Base-by-base conservation (phyloP, 2,797 vertebrate genomes). In the Argentina silus region DNA sequence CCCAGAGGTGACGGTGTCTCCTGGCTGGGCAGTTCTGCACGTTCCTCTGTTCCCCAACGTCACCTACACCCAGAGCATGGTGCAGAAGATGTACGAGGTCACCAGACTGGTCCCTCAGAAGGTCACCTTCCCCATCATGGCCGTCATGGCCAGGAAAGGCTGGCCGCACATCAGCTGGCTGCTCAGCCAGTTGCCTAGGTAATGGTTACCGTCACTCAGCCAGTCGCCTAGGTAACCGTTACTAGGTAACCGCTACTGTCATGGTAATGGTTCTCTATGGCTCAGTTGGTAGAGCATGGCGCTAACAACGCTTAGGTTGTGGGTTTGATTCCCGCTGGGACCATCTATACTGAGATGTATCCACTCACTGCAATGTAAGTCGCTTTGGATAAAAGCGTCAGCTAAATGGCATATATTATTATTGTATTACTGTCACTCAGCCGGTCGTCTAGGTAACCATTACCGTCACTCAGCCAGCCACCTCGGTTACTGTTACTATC, bases 121-220 rank as follows among this genome's bases (percentile, higher is more conserved):
- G 81, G 87, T 96, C 75, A 95, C 95, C 2, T 96, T 96, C 76
- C 95, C 95, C 0, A 80, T 93, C 69, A 86, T 92, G 6, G 92
- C 94, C 0, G 73, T 93, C 81, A 81, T 96, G 89, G 90, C 55
- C 1, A 91, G 85, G 50, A 78, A 76, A 0, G 91, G 93, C 51
- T 97, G 95, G 95, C 91, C 93, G 55, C 91, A 96, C 78, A 86
- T 97, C 81, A 94, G 91, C 84, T 96, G 95, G 96, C 90, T 96
- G 55, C 93, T 97, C 68, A 91, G 78, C 75, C 95, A 94, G 64
- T 95, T 95, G 0, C 74, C 94, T 69, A 90, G 94, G 95, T 96
- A 89, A 92, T 69, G 36, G 1, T n/a, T 10, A 14, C 27, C 19
- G 63, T 8, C 51, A 36, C 23, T 42, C 8, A 45, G n/a, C 14